Evolutionary conservation across 2,113 vertebrate genomes (phyloP), one percentile per base, ranked within the genome.

Genomic region (Crotalus helleri): DNA sequence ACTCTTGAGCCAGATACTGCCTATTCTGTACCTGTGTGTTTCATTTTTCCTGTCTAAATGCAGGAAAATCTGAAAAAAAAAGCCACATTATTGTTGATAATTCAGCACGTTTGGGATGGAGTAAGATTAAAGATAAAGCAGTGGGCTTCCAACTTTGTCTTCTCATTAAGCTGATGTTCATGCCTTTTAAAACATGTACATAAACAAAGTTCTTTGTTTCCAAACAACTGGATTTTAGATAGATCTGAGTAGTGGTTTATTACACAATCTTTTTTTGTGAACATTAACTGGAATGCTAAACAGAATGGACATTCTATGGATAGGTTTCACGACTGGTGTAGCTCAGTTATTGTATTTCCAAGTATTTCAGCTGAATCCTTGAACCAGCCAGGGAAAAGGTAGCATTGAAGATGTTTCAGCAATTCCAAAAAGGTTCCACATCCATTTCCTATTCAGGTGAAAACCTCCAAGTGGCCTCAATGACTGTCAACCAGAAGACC

Each of bases 1-100:
- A 69, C 12, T n/a, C 0, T 69, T 69, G 29, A 69, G 29, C 61
- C 10, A 64, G 9, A 64, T 1, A 5, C 10, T 12, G 61, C 61
- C 29, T 69, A n/a, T 69, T 69, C 29, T n/a, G 4, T 69, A n/a
- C 4, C 12, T n/a, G 61, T 13, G 0, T 0, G 5, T n/a, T 69
- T 69, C 11, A 1, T 69, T 13, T 59, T 69, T 69, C 61, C 4
- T 69, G 29, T 1, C 61, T 69, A n/a, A n/a, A 4, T n/a, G 61
- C 61, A 64, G 26, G 26, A n/a, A 69, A 69, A n/a, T 96, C 93
- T 96, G 93, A 96, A 95, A 49, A 49, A 51, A 1, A 51, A 51
- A 51, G 49, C 92, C 93, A 89, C 86, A 96, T 97, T 95, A 51
- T 39, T 85, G 3, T 74, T 95, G 95, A 94, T 92, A 95, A 95